Evolutionary conservation across 2,888 invertebrate species (phyloP), one percentile per base, ranked within the genome.

Genomic region (Lepidocyrtoides sp.): DNA sequence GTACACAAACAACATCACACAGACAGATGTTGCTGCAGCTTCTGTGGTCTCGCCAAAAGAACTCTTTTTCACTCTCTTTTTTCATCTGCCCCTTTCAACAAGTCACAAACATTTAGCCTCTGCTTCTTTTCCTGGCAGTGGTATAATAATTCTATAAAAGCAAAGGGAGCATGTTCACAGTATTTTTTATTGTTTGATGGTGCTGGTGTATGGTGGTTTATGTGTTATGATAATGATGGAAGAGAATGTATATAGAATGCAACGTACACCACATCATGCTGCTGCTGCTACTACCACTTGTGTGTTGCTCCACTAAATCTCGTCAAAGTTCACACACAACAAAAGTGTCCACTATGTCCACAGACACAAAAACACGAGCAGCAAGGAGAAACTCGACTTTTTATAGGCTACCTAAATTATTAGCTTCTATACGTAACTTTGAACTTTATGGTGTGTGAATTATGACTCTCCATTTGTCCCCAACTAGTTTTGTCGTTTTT

Each of bases 361-460:
- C 72, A 72, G 8, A 17, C 69, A 41, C 69, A 17, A 36, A 72
- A 44, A 72, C 41, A 20, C 72, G 72, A 41, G 72, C 7, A 20
- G 12, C 14, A 7, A 14, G 3, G n/a, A 32, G n/a, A 69, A 32
- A 17, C 23, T 17, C 17, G 72, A 20, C 20, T 23, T 72, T 83
- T 89, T 89, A 89, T 89, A 83, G 75, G 75, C 57, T 48, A 75
- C 83, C 89, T 89, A 89, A 89, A 89, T 89, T 89, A 89, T 89
- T 83, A 83, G 89, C 82, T 81, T 51, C 36, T 81, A 69, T 69
- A 69, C 41, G 81, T 88, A 81, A 81, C 88, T 82, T 83, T 89
- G 89, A 89, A 89, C 89, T 89, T 89, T 89, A 89, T 89, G 89
- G 89, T 41, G 89, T 89, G 89, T 89, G 89, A 89, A 89, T 89